These are phyloP conservation scores for Aspidiotus destructor DNA, from an alignment of 2,888 invertebrate species.

Conservation along the genomic window DNA sequence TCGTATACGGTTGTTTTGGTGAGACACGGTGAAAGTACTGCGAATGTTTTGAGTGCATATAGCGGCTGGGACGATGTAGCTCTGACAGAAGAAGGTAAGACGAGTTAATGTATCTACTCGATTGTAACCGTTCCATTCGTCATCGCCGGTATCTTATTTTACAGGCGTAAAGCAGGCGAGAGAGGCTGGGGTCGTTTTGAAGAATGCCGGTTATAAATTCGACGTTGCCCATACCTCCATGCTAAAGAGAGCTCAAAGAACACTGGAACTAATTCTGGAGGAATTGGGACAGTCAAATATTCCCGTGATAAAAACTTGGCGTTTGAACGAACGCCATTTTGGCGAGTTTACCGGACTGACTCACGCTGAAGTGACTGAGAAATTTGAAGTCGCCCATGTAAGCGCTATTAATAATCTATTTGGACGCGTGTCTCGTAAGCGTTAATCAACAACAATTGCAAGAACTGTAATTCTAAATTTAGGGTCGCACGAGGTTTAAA, in stretches of 20 bases:
- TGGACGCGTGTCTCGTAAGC: too few species aligned
- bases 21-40: constrained; percentile 65
- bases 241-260: constrained; percentile 64
- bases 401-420: background rate
- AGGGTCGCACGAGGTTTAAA: too few species aligned
- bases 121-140: too few species aligned
- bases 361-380: constrained; percentile 73
- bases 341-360: constrained; percentile 76
- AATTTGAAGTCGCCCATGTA: constrained; percentile 74
- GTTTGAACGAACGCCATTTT: constrained; percentile 78
- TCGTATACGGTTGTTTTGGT: constrained; percentile 56
- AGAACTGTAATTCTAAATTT: too few species aligned
- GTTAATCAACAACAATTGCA: too few species aligned
- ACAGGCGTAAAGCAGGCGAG: constrained; percentile 58
- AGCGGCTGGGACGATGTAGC: constrained; percentile 66
- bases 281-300: constrained; percentile 58
- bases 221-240: constrained; percentile 74
- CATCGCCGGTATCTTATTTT: constrained; percentile 6
- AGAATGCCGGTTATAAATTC: constrained; percentile 58
- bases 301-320: constrained; percentile 64
- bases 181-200: constrained; percentile 62
- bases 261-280: constrained; percentile 57
- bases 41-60: constrained; percentile 62
- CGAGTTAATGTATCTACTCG: too few species aligned
- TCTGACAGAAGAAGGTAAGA: constrained; percentile 51